These are phyloP conservation scores for Drosophila subquinaria DNA, from an alignment of 2,888 invertebrate genomes.

Conservation along the genomic window DNA sequence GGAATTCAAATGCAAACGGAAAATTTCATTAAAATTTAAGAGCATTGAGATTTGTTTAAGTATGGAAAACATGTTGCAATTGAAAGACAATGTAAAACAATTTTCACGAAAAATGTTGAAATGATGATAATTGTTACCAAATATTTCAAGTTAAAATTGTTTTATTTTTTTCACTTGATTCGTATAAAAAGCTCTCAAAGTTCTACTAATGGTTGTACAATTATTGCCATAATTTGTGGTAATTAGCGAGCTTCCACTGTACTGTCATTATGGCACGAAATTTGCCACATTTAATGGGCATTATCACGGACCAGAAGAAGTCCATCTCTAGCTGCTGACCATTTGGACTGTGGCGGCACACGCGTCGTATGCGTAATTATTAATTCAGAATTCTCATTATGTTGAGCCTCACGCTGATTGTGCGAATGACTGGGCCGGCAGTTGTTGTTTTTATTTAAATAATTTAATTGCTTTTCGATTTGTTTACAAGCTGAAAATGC, in stretches of 20 bases:
- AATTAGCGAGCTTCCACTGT: constrained; percentile 8
- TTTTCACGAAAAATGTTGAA: background rate
- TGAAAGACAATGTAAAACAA: too few relatives aligned
- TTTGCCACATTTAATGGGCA: constrained; percentile 3
- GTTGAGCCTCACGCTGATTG: constrained; percentile 56
- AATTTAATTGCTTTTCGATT: constrained; percentile 81
- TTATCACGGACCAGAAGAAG: constrained; percentile 7
- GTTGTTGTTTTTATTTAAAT: constrained; percentile 80
- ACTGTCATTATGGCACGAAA: constrained; percentile 1
- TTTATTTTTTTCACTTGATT: background rate
- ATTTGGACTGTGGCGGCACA: constrained; percentile 15
- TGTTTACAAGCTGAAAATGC: constrained; percentile 79
- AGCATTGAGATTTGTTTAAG: background rate
- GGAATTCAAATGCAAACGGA: background rate
- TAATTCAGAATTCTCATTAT: constrained; percentile 78
- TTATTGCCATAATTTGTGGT: constrained; percentile 11
- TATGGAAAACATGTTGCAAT: too few relatives aligned
- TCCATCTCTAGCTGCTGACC: constrained; percentile 41
- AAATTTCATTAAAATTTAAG: background rate
- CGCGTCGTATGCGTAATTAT: constrained; percentile 64
- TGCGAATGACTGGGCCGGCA: constrained; percentile 33
- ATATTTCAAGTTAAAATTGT: background rate
- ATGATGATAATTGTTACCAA: background rate
- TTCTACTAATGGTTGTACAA: background rate
- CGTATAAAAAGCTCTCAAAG: background rate